These are phyloP conservation scores for Pseudorhombus dupliciocellatus DNA, from an alignment of 2,113 vertebrate genomes.

Conservation along the genomic window DNA sequence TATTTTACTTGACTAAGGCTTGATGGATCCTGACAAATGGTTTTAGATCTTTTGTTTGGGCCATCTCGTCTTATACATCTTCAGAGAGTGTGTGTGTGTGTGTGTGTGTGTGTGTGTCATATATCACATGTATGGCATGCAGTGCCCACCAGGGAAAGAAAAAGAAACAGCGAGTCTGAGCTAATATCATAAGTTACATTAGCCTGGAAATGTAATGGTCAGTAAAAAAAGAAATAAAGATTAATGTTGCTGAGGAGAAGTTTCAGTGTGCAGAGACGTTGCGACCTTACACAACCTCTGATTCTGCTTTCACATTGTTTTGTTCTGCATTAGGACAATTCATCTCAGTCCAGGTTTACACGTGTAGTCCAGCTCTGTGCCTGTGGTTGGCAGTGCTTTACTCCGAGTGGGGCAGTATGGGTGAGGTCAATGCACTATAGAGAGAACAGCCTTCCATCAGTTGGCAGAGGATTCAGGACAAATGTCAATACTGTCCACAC, in stretches of 20 bases:
- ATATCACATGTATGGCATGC: background rate
- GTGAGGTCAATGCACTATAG: too few species aligned
- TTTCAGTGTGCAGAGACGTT: background rate
- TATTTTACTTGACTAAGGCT: background rate
- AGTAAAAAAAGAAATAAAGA: slow-evolving; percentile 15
- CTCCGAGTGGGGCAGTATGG: background rate
- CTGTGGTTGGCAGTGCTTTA: background rate
- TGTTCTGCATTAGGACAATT: background rate
- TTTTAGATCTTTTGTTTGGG: slow-evolving; percentile 19
- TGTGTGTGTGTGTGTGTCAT: background rate
- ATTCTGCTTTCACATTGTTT: background rate
- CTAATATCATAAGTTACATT: background rate
- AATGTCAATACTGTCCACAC: too few species aligned
- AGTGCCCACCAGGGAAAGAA: background rate
- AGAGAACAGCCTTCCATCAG: too few species aligned
- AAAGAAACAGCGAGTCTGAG: background rate
- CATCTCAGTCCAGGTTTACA: background rate
- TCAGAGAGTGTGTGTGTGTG: background rate
- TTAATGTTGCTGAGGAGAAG: background rate
- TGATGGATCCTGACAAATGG: slow-evolving; percentile 37
- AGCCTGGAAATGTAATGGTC: background rate
- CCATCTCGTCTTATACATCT: slow-evolving; percentile 26
- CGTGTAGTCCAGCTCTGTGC: background rate
- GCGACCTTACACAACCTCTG: background rate
- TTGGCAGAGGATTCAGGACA: too few species aligned